phyloP scores from a whole-genome alignment of 2,888 invertebrate species.

The Phorcus lineatus region DNA sequence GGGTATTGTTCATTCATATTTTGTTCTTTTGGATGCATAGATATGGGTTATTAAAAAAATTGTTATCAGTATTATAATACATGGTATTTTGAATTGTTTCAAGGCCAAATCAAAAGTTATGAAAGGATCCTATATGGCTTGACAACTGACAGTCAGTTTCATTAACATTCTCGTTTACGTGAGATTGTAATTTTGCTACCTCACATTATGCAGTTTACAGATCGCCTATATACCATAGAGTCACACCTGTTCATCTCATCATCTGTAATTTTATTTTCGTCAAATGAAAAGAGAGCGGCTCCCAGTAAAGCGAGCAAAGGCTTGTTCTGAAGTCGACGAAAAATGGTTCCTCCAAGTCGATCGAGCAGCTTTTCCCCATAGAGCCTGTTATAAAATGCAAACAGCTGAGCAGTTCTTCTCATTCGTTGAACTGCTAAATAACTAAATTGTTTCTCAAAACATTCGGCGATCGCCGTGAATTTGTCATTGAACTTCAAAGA shows the following conservation, averaged over 20 bases:
- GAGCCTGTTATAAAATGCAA: slow-evolving; percentile 59
- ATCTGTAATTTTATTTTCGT: slow-evolving; percentile 63
- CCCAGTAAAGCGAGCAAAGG: slow-evolving; percentile 51
- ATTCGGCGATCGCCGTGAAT: slow-evolving; percentile 40
- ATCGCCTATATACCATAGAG: no score
- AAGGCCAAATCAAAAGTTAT: no score
- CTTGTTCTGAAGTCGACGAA: slow-evolving; percentile 30
- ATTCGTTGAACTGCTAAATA: slow-evolving; percentile 64
- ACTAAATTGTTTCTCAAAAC: slow-evolving; percentile 64
- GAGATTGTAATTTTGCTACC: no score
- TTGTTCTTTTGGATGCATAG: no score
- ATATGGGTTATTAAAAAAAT: no score
- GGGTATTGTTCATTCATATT: no score
- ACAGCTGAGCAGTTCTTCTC: slow-evolving; percentile 58
- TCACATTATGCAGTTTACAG: no score
- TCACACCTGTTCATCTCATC: slow-evolving; percentile 60
- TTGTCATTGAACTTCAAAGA: slow-evolving; percentile 40
- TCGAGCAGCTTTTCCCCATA: slow-evolving; percentile 62
- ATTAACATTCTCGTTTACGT: no score
- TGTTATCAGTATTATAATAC: no score
- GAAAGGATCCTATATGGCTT: no score
- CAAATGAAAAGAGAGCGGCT: slow-evolving; percentile 68
- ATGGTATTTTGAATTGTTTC: no score
- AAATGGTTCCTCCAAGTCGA: slow-evolving; percentile 40
- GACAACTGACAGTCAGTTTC: no score